Evolutionary conservation across 37 sponge, comb jelly and placozoan genomes (phyloP).

Genomic region (Mnemiopsis leidyi): DNA sequence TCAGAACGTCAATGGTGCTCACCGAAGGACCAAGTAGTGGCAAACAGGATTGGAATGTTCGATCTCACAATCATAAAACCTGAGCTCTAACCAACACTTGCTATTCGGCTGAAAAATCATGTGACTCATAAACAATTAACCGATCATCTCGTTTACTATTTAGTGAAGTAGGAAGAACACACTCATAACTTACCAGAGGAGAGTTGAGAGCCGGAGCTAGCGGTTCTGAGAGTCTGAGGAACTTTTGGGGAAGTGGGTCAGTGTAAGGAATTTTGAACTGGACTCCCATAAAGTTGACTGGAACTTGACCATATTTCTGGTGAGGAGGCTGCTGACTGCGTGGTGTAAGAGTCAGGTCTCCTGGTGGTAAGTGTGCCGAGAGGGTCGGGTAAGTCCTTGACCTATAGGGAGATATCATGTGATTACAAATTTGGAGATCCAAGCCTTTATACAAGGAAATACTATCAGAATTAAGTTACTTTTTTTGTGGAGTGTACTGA

Average conservation of each 20-base stretch:
- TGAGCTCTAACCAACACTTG: no score
- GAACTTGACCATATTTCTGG: slow-evolving; percentile 29
- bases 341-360: slow-evolving; percentile 54
- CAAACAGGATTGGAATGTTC: no score
- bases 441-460: no score
- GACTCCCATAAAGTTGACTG: slow-evolving; percentile 7
- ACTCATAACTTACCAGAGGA: slow-evolving; percentile 17
- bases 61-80: no score
- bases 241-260: slow-evolving; percentile 13
- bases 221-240: slow-evolving; percentile 29
- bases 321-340: slow-evolving; percentile 33
- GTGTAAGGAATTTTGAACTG: slow-evolving; percentile 25
- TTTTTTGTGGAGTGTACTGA: no score
- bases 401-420: neutral
- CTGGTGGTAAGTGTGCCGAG: slow-evolving; percentile 8
- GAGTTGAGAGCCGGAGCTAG: neutral
- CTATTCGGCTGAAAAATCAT: no score
- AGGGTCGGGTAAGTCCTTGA: slow-evolving; percentile 24
- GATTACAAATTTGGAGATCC: neutral
- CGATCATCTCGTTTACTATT: no score
- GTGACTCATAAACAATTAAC: no score
- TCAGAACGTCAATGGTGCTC: no score
- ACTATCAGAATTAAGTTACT: no score
- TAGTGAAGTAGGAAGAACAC: no score
- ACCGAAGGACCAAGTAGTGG: no score